Evolutionary conservation across 2,888 invertebrate genomes (phyloP), one percentile per base, ranked within the genome.

Genomic region (Teleiodes luculella): DNA sequence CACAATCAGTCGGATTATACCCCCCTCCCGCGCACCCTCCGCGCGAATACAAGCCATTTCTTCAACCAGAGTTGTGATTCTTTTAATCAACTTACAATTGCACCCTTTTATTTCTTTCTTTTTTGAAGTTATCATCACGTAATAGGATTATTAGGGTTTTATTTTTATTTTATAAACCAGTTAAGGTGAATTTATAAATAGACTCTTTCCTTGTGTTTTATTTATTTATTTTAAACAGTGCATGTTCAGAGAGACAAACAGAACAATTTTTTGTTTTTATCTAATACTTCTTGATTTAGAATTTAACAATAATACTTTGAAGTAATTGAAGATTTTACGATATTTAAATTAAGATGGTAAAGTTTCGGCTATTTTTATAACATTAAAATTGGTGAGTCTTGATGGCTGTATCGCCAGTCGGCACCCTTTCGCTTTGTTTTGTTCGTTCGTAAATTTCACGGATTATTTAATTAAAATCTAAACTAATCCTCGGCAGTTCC

Each of bases 391-490:
- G 24, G 6, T n/a, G 20, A 30, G 0, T 2, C 16, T 4, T 3
- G 16, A 31, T 18, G 16, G 6, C 47, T 30, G 16, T 13, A 28
- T 18, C 31, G 16, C 36, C n/a, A 20, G 35, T 49, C 41, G 31
- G 43, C 24, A 45, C 35, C 43, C 43, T 35, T 52, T 36, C 43
- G 20, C 41, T 39, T 18, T 14, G 33, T 49, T 57, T 58, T 56
- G 64, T 66, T 67, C 63, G 65, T 64, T 67, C 56, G 57, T 58
- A 55, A 67, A 63, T 65, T 65, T 62, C 63, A 65, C 68, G 70
- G 69, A 71, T 71, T 68, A 76, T 80, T 78, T 75, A 78, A 80
- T 80, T 81, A 75, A 79, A 76, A 72, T 72, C 64, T 64, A 59
- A 65, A 74, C 75, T 79, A 80, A 82, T 83, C 80, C 72, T 62